phyloP scores from a whole-genome alignment of 1,140 invertebrate species.

The Scaptodrosophila lebanonensis region DNA sequence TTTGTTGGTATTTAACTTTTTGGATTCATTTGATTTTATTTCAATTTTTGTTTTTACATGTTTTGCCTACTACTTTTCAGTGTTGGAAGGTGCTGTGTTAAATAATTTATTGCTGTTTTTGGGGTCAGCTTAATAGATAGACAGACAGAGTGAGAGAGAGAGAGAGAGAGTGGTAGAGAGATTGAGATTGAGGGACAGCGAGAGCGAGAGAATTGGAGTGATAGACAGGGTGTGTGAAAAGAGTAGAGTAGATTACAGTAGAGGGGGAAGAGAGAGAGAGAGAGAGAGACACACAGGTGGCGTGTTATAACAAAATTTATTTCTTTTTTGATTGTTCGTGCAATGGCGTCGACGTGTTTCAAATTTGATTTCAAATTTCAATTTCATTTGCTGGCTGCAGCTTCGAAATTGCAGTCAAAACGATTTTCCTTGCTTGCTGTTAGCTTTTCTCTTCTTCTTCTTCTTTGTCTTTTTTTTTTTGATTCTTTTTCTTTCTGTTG shows the following conservation, averaged over 20 bases:
- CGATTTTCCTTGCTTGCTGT: too few species aligned
- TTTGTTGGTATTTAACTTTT: too few species aligned
- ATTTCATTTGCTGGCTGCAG: neutral
- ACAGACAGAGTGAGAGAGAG: neutral
- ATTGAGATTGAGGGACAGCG: too few species aligned
- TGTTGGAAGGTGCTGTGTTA: constrained; percentile 6
- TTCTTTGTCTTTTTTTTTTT: constrained; percentile 17
- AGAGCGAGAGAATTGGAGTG: too few species aligned
- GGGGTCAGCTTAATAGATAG: neutral
- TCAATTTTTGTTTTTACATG: constrained; percentile 7
- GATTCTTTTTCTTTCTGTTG: constrained; percentile 21
- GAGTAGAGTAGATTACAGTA: too few species aligned
- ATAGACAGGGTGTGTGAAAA: too few species aligned
- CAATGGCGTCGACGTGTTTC: neutral
- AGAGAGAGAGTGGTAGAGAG: too few species aligned
- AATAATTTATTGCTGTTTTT: neutral
- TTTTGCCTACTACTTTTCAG: neutral
- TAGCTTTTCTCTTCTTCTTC: too few species aligned
- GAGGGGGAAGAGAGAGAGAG: too few species aligned
- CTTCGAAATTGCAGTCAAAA: too few species aligned
- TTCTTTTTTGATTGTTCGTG: constrained; percentile 19
- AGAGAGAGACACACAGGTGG: neutral
- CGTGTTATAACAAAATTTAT: constrained; percentile 12
- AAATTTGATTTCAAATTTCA: too few species aligned
- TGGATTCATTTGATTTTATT: constrained; percentile 2